Evolutionary conservation across 1,140 invertebrate genomes (phyloP).

Genomic region (Mycetomoellerius zeteki): DNA sequence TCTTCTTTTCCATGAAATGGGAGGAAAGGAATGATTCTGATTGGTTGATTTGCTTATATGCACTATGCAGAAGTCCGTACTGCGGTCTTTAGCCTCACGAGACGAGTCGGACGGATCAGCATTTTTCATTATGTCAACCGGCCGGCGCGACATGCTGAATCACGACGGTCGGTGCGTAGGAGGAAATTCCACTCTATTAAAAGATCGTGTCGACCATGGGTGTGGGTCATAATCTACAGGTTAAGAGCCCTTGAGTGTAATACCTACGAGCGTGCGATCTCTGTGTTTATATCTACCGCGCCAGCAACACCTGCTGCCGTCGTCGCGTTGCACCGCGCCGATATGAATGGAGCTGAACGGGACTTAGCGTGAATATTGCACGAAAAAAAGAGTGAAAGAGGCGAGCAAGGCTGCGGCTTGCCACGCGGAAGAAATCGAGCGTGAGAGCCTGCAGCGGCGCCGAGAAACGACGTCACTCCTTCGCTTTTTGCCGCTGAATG

Average conservation of each 20-base stretch:
- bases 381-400: constrained; percentile 65
- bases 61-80: no score
- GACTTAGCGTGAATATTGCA: constrained; percentile 68
- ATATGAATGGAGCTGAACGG: constrained; percentile 71
- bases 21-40: no score
- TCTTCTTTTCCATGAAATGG: no score
- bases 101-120: constrained; percentile 32
- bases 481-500: constrained; percentile 8
- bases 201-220: constrained; percentile 52
- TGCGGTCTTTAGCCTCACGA: not conserved
- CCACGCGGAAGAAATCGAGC: constrained; percentile 48
- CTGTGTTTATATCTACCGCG: constrained; percentile 47
- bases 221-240: constrained; percentile 53
- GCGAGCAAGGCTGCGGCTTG: constrained; percentile 55
- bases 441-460: not conserved
- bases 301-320: constrained; percentile 58
- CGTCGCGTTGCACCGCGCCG: not conserved
- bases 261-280: constrained; percentile 35
- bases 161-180: constrained; percentile 39
- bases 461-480: constrained; percentile 11
- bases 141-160: constrained; percentile 51
- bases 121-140: constrained; percentile 48
- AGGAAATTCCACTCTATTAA: constrained; percentile 62
- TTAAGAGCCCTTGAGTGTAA: constrained; percentile 44
- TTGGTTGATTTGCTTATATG: no score